phyloP scores from a whole-genome alignment of 30 jellyfish, hydroid and myxozoan genomes.

The Cassiopea andromeda region DNA sequence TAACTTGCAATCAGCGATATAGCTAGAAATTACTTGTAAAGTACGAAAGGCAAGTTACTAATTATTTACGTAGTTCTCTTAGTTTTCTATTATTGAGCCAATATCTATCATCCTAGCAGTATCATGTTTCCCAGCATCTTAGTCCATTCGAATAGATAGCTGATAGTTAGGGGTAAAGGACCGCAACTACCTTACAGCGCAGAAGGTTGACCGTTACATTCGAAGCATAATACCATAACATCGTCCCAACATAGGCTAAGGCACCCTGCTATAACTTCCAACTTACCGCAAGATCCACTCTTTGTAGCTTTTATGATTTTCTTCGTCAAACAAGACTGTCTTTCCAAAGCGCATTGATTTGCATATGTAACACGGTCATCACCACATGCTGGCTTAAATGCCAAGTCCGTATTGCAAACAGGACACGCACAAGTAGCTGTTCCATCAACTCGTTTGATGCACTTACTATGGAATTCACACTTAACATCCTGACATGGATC shows the following conservation, averaged over 20 bases:
- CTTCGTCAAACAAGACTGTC: constrained; percentile 29
- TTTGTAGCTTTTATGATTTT: constrained; percentile 4
- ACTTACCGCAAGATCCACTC: constrained; percentile 64
- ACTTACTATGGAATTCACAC: constrained; percentile 57
- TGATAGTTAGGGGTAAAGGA: no score
- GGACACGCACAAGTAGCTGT: constrained; percentile 83
- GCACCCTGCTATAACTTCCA: not conserved
- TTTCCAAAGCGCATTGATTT: constrained; percentile 38
- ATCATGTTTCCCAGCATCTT: no score
- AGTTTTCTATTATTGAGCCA: no score
- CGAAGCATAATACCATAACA: no score
- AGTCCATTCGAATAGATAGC: no score
- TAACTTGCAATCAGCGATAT: no score
- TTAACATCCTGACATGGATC: constrained; percentile 70
- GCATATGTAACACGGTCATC: constrained; percentile 60
- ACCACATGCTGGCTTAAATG: constrained; percentile 73
- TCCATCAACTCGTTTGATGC: constrained; percentile 58
- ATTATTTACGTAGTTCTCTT: no score
- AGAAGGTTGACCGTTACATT: no score
- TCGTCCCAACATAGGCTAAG: not conserved
- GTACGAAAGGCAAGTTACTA: no score
- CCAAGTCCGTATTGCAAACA: constrained; percentile 41
- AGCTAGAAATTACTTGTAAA: no score
- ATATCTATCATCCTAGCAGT: no score
- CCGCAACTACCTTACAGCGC: no score